Percentiles rank a stretch among this genome's conserved stretches.
Conservation (phyloP, 1,140 invertebrate species). For the Drosophila lacertosa region DNA sequence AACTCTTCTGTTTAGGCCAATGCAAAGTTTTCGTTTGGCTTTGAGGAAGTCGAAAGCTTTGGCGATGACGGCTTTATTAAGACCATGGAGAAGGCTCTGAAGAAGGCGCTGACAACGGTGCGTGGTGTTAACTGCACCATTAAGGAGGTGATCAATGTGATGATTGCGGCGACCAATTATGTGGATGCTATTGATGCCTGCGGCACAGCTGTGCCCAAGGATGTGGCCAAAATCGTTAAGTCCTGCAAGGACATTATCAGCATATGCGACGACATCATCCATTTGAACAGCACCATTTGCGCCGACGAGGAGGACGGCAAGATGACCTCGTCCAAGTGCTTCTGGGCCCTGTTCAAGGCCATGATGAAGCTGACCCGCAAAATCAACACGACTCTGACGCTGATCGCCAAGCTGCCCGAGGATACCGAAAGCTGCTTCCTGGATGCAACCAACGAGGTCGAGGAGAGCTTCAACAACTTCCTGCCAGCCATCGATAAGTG, state of each 20-base stretch:
- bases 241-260: slow-evolving; percentile 35
- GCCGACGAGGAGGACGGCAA: neutral
- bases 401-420: slow-evolving; percentile 30
- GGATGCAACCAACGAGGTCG: slow-evolving; percentile 36
- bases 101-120: slow-evolving; percentile 22
- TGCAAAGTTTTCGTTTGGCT: neutral
- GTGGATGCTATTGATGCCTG: slow-evolving; percentile 40
- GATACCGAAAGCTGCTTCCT: slow-evolving; percentile 45
- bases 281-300: slow-evolving; percentile 39
- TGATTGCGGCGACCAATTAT: slow-evolving; percentile 41
- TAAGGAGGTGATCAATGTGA: slow-evolving; percentile 32
- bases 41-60: slow-evolving; percentile 33
- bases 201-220: slow-evolving; percentile 43
- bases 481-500: slow-evolving; percentile 47
- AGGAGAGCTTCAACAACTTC: slow-evolving; percentile 31
- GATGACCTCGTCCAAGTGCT: slow-evolving; percentile 16
- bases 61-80: slow-evolving; percentile 24
- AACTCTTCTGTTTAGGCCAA: slow-evolving; percentile 29
- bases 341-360: neutral
- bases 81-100: slow-evolving; percentile 6
- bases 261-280: slow-evolving; percentile 38
- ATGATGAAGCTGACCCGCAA: slow-evolving; percentile 20
- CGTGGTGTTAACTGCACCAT: slow-evolving; percentile 60
- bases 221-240: slow-evolving; percentile 43
- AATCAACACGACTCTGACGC: slow-evolving; percentile 39